phyloP scores from a whole-genome alignment of 2,113 vertebrate genomes.

The Recurvirostra avosetta region DNA sequence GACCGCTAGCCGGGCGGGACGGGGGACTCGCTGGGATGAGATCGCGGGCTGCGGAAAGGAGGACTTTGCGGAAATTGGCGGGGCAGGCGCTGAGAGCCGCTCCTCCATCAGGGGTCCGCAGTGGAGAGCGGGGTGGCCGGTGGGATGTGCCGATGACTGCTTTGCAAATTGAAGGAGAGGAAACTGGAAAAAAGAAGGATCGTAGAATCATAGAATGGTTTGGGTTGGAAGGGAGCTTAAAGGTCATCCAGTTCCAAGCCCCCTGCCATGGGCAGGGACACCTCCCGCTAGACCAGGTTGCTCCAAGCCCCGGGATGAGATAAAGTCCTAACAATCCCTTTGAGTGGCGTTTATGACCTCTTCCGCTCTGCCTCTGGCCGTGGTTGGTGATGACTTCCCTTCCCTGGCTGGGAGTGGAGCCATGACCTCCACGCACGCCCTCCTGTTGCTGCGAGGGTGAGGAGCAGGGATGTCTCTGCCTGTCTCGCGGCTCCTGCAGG shows the following conservation, averaged over 20 bases:
- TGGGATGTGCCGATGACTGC: not conserved
- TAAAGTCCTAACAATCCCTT: not conserved
- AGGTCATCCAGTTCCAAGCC: no score
- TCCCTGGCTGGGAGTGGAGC: not conserved
- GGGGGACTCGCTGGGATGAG: rapidly evolving
- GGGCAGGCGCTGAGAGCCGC: not conserved
- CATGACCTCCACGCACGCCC: not conserved
- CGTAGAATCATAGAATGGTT: no score
- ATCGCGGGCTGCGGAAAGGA: not conserved
- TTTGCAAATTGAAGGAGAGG: not conserved
- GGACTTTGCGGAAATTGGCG: rapidly evolving
- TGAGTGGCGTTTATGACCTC: not conserved
- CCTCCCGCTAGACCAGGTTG: no score
- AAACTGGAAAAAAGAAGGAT: not conserved
- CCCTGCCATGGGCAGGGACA: no score
- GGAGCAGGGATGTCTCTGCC: not conserved
- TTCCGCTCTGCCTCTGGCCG: not conserved
- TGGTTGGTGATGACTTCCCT: not conserved
- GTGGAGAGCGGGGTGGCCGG: not conserved
- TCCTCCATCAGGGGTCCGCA: rapidly evolving
- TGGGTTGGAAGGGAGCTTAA: no score
- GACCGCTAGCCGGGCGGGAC: rapidly evolving
- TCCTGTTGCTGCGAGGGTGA: not conserved
- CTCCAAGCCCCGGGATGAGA: not conserved
- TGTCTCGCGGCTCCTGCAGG: rapidly evolving